These are phyloP conservation scores for Phocoena sinus DNA, from an alignment of 2,113 vertebrate genomes.

Conservation along the genomic window DNA sequence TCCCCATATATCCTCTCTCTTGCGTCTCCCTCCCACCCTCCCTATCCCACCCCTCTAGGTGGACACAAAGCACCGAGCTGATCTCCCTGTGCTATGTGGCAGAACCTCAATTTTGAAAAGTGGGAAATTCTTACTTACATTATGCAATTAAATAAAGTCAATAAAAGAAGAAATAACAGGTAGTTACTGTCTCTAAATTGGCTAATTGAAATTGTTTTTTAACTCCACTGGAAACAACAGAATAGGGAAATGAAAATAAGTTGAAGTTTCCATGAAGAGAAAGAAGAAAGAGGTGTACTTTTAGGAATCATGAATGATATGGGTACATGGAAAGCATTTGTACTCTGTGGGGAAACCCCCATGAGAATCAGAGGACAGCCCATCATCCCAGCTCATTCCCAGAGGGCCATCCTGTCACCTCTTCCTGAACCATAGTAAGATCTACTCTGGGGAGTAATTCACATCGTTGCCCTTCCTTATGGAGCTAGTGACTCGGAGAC, in stretches of 20 bases:
- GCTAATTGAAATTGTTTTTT: neutral
- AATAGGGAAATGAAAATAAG: slow-evolving; percentile 1
- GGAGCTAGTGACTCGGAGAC: slow-evolving; percentile 44
- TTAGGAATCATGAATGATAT: neutral
- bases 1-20: too few relatives aligned
- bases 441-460: slow-evolving; percentile 33
- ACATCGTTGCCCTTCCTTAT: slow-evolving; percentile 32
- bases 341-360: neutral
- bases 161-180: neutral
- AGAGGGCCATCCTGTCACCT: neutral
- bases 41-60: too few relatives aligned
- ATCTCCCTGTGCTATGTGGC: too few relatives aligned
- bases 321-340: neutral
- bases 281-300: neutral
- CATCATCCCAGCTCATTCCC: neutral
- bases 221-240: neutral
- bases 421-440: slow-evolving; percentile 31
- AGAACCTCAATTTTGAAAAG: neutral
- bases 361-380: neutral
- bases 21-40: too few relatives aligned
- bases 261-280: neutral
- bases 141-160: neutral
- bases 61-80: too few relatives aligned
- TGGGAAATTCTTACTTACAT: neutral
- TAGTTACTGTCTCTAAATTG: neutral